phyloP scores from a whole-genome alignment of 2,797 vertebrate species.

The Carapus acus region DNA sequence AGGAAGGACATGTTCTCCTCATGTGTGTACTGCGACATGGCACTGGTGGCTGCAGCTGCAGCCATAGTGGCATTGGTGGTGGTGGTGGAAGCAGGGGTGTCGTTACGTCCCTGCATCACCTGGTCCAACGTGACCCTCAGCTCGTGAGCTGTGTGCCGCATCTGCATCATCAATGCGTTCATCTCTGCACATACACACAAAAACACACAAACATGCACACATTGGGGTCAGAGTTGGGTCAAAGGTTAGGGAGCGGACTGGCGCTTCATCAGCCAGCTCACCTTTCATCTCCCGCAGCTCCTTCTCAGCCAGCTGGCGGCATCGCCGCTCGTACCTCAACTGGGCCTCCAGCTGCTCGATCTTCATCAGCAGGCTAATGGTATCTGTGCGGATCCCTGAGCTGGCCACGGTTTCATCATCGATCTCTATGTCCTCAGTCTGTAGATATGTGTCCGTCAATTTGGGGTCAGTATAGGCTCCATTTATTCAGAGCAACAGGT shows the following conservation, averaged over 20 bases:
- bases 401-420: conserved; percentile 60
- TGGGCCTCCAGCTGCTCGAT: conserved; percentile 71
- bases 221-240: no score
- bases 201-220: background rate
- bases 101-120: conserved; percentile 58
- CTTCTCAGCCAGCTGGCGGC: conserved; percentile 66
- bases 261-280: conserved; percentile 32
- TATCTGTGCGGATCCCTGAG: conserved; percentile 68
- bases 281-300: conserved; percentile 71
- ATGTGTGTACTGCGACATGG: conserved; percentile 33
- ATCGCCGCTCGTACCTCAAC: conserved; percentile 71
- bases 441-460: conserved; percentile 23
- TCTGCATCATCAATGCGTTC: conserved; percentile 73
- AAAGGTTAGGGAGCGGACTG: no score
- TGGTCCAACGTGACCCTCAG: conserved; percentile 66
- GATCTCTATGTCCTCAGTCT: conserved; percentile 55
- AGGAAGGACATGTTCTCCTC: conserved; percentile 54
- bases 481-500: no score
- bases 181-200: conserved; percentile 57
- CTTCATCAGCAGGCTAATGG: conserved; percentile 72
- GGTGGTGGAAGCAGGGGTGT: no score
- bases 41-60: no score
- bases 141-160: conserved; percentile 70
- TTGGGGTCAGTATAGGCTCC: no score
- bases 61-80: no score